Evolutionary conservation across 2,113 vertebrate species (phyloP).

Genomic region (Siniperca chuatsi): DNA sequence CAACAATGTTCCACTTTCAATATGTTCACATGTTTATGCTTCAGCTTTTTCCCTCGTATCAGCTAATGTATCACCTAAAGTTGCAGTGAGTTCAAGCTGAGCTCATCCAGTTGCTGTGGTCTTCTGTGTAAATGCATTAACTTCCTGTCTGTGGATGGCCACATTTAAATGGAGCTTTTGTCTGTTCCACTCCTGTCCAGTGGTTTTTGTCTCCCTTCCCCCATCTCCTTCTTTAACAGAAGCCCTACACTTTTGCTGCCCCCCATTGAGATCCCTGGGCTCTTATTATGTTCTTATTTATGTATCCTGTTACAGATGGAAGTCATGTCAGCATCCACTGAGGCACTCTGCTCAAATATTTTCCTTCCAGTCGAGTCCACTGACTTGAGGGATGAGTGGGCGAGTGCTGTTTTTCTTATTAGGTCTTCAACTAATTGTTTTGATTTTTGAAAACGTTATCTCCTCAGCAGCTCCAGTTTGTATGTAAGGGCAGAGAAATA

Average conservation of each 20-base stretch:
- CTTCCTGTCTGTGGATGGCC: constrained; percentile 26
- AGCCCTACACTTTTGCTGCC: constrained; percentile 72
- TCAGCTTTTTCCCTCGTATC: constrained; percentile 19
- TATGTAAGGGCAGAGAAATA: not conserved
- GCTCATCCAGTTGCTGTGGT: constrained; percentile 56
- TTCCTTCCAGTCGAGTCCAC: constrained; percentile 50
- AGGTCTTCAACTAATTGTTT: constrained; percentile 1
- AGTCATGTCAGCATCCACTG: constrained; percentile 74
- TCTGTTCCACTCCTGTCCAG: constrained; percentile 50
- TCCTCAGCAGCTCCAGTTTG: constrained; percentile 20
- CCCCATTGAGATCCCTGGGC: constrained; percentile 69
- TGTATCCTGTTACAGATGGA: constrained; percentile 83
- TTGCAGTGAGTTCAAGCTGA: constrained; percentile 50
- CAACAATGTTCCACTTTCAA: constrained; percentile 41
- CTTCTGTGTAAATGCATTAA: constrained; percentile 33
- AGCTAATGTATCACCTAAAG: constrained; percentile 62
- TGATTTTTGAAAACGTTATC: not conserved
- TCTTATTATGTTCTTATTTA: constrained; percentile 80
- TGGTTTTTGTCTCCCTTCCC: constrained; percentile 64
- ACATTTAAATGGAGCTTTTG: constrained; percentile 41
- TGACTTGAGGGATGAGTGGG: constrained; percentile 40
- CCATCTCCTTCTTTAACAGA: constrained; percentile 64
- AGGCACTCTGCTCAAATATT: constrained; percentile 64
- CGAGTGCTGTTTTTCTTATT: constrained; percentile 11
- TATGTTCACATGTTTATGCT: constrained; percentile 38